phyloP scores from a whole-genome alignment of 2,797 vertebrate genomes.

The Sebastes minor region DNA sequence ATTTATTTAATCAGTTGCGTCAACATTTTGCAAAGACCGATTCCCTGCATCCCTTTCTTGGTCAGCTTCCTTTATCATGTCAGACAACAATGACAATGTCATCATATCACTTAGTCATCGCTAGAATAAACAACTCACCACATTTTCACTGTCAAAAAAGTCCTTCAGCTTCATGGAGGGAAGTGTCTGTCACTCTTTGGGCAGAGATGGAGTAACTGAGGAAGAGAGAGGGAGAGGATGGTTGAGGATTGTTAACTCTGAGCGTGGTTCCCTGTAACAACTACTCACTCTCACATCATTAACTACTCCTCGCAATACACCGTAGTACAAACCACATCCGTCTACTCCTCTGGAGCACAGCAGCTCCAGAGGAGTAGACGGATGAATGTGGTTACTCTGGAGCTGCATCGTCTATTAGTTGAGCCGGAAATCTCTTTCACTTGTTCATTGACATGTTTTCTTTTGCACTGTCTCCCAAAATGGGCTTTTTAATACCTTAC shows the following conservation, averaged over 20 bases:
- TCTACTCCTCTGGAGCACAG: no score
- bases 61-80: not conserved
- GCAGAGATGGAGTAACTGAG: not conserved
- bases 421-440: not conserved
- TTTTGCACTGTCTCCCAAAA: not conserved
- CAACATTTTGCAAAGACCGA: not conserved
- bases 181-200: not conserved
- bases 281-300: conserved; percentile 36
- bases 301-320: not conserved
- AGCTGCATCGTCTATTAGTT: not conserved
- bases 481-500: not conserved
- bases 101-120: not conserved
- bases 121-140: not conserved
- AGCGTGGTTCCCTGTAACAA: not conserved
- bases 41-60: not conserved
- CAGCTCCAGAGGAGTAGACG: not conserved
- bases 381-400: not conserved
- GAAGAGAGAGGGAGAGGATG: not conserved
- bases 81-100: not conserved
- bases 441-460: not conserved
- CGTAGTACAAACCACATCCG: conserved; percentile 13
- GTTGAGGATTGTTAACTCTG: not conserved
- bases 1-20: not conserved
- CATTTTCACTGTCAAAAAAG: not conserved
- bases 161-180: not conserved